Conservation (phyloP, 2,888 invertebrate genomes). For the Spatulosminthurus flaviceps region DNA sequence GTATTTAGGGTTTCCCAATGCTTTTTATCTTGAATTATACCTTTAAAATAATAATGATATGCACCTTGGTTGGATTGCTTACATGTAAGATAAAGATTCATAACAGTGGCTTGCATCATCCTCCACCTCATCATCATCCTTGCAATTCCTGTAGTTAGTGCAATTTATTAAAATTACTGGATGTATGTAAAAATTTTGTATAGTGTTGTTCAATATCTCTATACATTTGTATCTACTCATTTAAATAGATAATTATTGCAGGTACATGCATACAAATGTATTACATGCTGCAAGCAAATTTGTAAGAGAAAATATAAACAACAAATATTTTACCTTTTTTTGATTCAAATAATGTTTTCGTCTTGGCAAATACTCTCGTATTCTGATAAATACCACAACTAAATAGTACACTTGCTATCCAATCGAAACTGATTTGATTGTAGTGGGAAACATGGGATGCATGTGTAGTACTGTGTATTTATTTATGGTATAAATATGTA, state of each 20-base stretch:
- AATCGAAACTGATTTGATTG: no score
- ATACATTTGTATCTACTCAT: no score
- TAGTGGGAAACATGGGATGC: no score
- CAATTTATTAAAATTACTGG: background rate
- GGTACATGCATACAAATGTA: background rate
- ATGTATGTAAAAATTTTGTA: background rate
- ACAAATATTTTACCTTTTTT: slow-evolving; percentile 3
- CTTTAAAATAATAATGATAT: background rate
- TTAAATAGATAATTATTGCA: no score
- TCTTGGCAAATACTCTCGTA: background rate
- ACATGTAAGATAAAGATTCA: background rate
- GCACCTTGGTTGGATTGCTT: background rate
- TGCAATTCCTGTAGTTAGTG: background rate
- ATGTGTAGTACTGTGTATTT: no score
- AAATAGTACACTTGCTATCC: no score
- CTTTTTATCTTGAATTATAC: slow-evolving; percentile 13
- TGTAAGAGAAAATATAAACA: background rate
- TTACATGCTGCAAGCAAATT: background rate
- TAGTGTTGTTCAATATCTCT: no score
- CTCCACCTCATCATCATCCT: background rate
- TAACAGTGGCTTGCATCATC: slow-evolving; percentile 10
- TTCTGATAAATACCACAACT: no score
- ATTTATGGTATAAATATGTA: no score
- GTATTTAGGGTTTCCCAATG: background rate
- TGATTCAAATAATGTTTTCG: background rate